Conservation (phyloP, 2,888 invertebrate genomes). For the Tholera decimalis region DNA sequence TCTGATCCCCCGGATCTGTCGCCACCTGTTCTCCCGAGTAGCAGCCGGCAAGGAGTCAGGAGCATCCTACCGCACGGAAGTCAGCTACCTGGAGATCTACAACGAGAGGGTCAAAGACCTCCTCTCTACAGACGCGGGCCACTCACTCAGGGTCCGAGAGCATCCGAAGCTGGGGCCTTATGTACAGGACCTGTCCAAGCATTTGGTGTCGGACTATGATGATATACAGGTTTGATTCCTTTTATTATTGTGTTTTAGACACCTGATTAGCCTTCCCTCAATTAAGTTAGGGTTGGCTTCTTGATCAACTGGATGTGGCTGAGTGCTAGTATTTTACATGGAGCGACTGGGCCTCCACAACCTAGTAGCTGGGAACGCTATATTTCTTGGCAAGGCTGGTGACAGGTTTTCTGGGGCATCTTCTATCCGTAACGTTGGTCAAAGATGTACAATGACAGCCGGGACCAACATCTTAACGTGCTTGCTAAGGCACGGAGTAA, state of each 20-base stretch:
- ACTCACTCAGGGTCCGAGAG: constrained; percentile 95
- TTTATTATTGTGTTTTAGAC: neutral
- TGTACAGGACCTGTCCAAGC: constrained; percentile 96
- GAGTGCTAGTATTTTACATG: no score
- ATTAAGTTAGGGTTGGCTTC: no score
- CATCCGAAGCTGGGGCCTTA: constrained; percentile 96
- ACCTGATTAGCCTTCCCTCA: no score
- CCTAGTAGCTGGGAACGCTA: no score
- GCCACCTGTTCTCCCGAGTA: constrained; percentile 95
- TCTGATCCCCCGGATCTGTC: constrained; percentile 96
- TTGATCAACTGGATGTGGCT: no score
- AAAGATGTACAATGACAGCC: no score
- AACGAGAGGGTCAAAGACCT: constrained; percentile 96
- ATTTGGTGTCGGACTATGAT: constrained; percentile 96
- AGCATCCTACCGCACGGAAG: constrained; percentile 96
- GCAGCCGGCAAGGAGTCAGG: constrained; percentile 95
- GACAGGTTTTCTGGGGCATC: no score
- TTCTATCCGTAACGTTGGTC: no score
- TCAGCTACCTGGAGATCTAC: constrained; percentile 96
- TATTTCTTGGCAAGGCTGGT: no score
- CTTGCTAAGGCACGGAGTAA: no score
- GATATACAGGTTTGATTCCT: constrained; percentile 93
- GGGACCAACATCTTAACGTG: no score
- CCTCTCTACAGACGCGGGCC: constrained; percentile 91
- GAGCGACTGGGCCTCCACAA: no score